phyloP scores from a whole-genome alignment of 2,888 invertebrate species.

The Eurytoma californica region DNA sequence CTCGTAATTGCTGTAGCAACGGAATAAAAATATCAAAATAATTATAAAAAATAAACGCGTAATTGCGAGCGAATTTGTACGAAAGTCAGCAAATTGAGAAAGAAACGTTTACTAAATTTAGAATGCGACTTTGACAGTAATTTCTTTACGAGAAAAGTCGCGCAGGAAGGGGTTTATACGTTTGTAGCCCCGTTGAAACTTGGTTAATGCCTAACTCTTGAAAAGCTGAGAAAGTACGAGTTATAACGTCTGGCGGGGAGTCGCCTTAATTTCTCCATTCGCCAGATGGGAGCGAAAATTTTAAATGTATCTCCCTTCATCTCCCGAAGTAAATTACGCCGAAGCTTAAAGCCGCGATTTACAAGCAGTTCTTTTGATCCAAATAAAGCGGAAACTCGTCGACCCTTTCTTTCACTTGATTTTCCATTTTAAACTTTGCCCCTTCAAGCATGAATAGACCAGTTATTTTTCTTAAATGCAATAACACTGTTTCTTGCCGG shows the following conservation, averaged over 20 bases:
- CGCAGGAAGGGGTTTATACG: too few species aligned
- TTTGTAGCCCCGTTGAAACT: not conserved
- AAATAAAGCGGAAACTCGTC: not conserved
- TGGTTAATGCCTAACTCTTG: not conserved
- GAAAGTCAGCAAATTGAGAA: too few species aligned
- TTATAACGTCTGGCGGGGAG: not conserved
- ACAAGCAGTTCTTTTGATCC: not conserved
- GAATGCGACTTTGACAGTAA: too few species aligned
- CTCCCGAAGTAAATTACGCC: not conserved
- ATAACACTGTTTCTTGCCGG: too few species aligned
- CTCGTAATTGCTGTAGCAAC: too few species aligned
- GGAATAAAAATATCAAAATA: too few species aligned
- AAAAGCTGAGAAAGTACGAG: conserved; percentile 12
- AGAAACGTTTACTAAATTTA: too few species aligned
- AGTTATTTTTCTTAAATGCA: too few species aligned
- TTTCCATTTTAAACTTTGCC: not conserved
- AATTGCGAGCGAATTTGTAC: too few species aligned
- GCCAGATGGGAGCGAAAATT: conserved; percentile 3
- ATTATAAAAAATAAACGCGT: too few species aligned
- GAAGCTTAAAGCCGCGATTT: not conserved
- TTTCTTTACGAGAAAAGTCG: too few species aligned
- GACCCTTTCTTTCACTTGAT: conserved; percentile 4
- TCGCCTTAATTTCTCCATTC: conserved; percentile 13
- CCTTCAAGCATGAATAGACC: too few species aligned
- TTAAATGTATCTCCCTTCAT: not conserved